These are phyloP conservation scores for Leptonema lineaticorne DNA, from an alignment of 1,140 invertebrate species.

Conservation along the genomic window DNA sequence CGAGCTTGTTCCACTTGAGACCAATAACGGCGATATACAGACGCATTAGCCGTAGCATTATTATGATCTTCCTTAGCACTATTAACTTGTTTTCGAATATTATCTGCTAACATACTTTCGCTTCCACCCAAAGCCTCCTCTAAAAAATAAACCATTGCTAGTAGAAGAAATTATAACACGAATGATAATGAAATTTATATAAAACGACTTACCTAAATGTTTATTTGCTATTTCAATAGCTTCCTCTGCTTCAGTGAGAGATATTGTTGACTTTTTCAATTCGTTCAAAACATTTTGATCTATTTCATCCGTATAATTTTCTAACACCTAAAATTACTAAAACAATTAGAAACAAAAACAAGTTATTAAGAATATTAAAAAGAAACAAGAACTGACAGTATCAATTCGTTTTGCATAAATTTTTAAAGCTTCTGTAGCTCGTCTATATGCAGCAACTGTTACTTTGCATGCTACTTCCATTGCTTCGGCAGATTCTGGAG, in stretches of 20 bases:
- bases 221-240: conserved; percentile 25
- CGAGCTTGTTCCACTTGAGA: conserved; percentile 63
- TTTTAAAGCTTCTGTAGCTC: conserved; percentile 26
- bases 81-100: conserved; percentile 13
- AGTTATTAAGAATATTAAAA: not conserved
- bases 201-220: conserved; percentile 25
- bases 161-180: not conserved
- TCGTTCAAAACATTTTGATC: conserved; percentile 34
- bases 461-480: conserved; percentile 16
- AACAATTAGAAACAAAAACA: not conserved
- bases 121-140: conserved; percentile 25
- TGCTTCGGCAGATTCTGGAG: not conserved
- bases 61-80: conserved; percentile 20
- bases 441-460: conserved; percentile 22
- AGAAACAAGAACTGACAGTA: conserved; percentile 23
- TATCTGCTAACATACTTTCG: conserved; percentile 3
- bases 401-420: conserved; percentile 29
- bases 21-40: conserved; percentile 31
- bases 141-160: conserved; percentile 7
- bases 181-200: not conserved
- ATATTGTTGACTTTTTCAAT: conserved; percentile 21
- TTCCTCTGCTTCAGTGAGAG: conserved; percentile 25
- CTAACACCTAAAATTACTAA: conserved; percentile 34
- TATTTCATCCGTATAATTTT: conserved; percentile 30
- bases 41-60: conserved; percentile 19